Base-by-base conservation (phyloP, 2,888 invertebrate genomes). In the Epinotia nisella region DNA sequence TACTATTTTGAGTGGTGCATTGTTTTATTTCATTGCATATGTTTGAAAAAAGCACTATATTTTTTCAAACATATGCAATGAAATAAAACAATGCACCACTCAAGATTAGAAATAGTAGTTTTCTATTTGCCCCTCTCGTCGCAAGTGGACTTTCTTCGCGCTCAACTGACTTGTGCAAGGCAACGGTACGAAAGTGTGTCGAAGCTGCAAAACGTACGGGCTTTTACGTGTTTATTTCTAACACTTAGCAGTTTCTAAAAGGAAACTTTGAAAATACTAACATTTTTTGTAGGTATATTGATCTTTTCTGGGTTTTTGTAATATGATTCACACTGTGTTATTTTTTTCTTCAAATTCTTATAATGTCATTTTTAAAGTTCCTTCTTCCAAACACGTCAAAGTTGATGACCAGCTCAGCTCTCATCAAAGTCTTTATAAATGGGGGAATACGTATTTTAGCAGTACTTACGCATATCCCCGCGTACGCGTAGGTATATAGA, bases 151-250 rank as follows among this genome's bases (percentile, higher is more conserved):
- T 79, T 81, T 79, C 79, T 79, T 78, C 78, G 74, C 77, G 72
- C 70, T 76, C 77, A 75, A 77, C 66, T 70, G 62, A 77, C 69
- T 60, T 35, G 56, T 58, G 77, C 72, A 77, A 77, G 74, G 72
- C 72, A 70, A 71, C 77, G 67, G 71, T 72, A 80, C 62, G 83
- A 82, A 83, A 82, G 82, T 83, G 76, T 81, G 82, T 77, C 80
- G 78, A 75, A 53, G 74, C 75, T 64, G 68, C 76, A 74, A 15
- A 15, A 45, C 19, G 75, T 35, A 49, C n/a, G 77, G 78, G 77
- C 76, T 77, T 75, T 77, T 78, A 73, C 66, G 66, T 74, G 75
- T 75, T 76, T 77, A 76, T 79, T 78, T 78, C 75, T 72, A 75
- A 75, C 61, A 45, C 29, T 15, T 17, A 19, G 17, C 7, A 24